Percentiles rank a stretch among this genome's conserved stretches.
phyloP scores from a whole-genome alignment of 2,797 vertebrate species.

The Allobates femoralis region DNA sequence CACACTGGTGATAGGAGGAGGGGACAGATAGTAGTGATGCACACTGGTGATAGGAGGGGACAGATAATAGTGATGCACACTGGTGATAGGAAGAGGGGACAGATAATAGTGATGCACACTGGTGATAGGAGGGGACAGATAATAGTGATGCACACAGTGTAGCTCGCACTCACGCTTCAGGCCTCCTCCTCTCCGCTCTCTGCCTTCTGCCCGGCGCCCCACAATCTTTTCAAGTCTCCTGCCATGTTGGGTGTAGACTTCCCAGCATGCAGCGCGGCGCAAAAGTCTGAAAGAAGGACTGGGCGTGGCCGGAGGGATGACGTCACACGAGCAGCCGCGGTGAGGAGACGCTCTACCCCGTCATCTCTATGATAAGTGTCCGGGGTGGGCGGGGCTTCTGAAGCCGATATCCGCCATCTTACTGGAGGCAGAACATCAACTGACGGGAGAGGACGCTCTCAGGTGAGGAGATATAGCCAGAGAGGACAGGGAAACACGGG shows the following conservation, averaged over 20 bases:
- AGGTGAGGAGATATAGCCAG: too few species aligned
- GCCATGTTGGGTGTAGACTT: constrained; percentile 65
- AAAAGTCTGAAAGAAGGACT: neutral
- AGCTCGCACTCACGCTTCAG: neutral
- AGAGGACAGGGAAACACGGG: neutral
- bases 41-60: neutral
- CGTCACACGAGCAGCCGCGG: neutral
- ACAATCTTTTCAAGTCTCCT: constrained; percentile 65
- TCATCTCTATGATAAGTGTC: neutral
- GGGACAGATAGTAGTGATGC: neutral
- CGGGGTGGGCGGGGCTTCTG: neutral
- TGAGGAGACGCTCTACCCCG: neutral
- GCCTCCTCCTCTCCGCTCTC: neutral
- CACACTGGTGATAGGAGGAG: neutral
- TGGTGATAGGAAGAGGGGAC: neutral
- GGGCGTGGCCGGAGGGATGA: constrained; percentile 30
- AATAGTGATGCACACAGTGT: neutral
- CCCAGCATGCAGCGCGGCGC: constrained; percentile 34
- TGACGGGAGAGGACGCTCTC: too few species aligned
- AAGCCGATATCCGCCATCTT: constrained; percentile 55
- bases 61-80: neutral
- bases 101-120: neutral
- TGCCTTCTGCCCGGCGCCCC: constrained; percentile 36
- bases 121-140: neutral
- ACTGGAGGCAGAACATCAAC: constrained; percentile 8